Evolutionary conservation across 2,888 invertebrate genomes (phyloP).

Genomic region (Drosophila melanocephala): DNA sequence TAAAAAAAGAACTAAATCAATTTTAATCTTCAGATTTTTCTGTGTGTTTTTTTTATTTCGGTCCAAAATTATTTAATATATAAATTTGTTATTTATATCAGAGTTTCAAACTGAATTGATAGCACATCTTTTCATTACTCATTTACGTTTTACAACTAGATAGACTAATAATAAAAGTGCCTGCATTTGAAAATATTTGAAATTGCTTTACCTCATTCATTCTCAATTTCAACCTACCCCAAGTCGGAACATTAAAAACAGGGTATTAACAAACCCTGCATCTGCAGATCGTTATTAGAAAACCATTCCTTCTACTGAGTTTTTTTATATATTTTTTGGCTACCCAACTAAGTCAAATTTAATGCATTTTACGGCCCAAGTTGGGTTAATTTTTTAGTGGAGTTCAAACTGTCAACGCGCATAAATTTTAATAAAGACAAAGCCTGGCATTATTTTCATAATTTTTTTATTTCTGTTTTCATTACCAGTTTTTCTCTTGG

Average conservation of each 20-base stretch:
- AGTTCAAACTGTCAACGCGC: conserved; percentile 76
- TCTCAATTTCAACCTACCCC: not conserved
- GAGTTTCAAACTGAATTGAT: not conserved
- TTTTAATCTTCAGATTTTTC: not conserved
- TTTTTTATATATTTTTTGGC: conserved; percentile 17
- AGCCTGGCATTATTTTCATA: conserved; percentile 68
- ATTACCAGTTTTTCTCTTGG: conserved; percentile 13
- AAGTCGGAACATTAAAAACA: not conserved
- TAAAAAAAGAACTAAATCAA: not conserved
- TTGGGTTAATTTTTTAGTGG: conserved; percentile 72
- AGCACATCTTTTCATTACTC: not conserved
- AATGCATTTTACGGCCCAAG: conserved; percentile 70
- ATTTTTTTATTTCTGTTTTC: conserved; percentile 35
- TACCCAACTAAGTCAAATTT: conserved; percentile 50
- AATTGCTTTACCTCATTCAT: not conserved
- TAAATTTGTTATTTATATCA: not conserved
- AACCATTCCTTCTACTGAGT: conserved; percentile 17
- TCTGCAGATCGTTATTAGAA: conserved; percentile 10
- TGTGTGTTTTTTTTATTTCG: not conserved
- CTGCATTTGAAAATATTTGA: not conserved
- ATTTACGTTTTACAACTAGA: rapidly evolving
- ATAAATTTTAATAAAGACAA: conserved; percentile 71
- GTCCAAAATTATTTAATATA: not conserved
- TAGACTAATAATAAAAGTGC: not conserved
- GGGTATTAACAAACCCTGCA: conserved; percentile 24